Base-by-base conservation (phyloP, 2,888 invertebrate genomes). In the Hyalella azteca region DNA sequence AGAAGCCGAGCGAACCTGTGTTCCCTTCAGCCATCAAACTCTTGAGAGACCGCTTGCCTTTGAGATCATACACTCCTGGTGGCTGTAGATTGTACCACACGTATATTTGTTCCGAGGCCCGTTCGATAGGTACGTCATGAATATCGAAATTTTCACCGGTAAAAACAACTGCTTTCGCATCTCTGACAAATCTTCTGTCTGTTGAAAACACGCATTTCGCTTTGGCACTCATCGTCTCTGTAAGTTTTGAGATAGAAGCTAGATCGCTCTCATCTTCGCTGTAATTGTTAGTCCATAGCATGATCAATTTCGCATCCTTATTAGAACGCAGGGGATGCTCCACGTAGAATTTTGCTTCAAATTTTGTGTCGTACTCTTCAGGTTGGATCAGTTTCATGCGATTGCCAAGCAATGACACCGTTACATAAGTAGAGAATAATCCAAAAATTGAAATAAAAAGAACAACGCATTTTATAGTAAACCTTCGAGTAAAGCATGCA, bases 81-180 rank as follows among this genome's bases (percentile, higher is more conserved):
- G 81, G 41, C n/a, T 81, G 79, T 9, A 79, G 32, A 59, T 79
- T 79, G 9, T 79, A n/a, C 80, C 81, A 80, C n/a, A 79, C 32
- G 66, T 81, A 82, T 11, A 73, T 15, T 26, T 82, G 82, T 5
- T 80, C 48, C 11, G 60, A 77, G 11, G 48, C 36, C 13, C 82
- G 79, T 15, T 60, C 32, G 13, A 29, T 45, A 0, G 82, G 82
- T n/a, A 80, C 22, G 5, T 60, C 50, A 19, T 82, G 22, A 0
- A 29, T 29, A 29, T 66, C 54, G 54, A 78, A 80, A 22, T 66
- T 76, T 0, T 13, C 45, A 29, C 11, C 59, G 66, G 78, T 79
- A 54, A 82, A 82, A 19, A 82, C 59, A 15, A 82, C 54, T 4
- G 80, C 82, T 49, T 78, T 76, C 5, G 82, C 82, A 11, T 78